phyloP scores from a whole-genome alignment of 2,888 invertebrate genomes.

The Thymelicus sylvestris region DNA sequence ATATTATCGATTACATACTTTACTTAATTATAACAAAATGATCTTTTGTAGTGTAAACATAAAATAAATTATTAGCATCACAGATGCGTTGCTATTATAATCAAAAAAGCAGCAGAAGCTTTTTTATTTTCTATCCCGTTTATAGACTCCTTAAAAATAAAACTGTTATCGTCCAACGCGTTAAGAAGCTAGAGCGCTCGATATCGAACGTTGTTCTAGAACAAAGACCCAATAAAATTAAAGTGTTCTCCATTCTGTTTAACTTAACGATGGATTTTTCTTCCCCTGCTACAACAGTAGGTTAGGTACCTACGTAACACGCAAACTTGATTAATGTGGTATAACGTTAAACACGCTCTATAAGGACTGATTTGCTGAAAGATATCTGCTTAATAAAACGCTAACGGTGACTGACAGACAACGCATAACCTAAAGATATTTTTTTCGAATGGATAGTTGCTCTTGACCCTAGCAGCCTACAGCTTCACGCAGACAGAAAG shows the following conservation, averaged over 20 bases:
- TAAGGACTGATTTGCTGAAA: background rate
- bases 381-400: background rate
- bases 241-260: conserved; percentile 11
- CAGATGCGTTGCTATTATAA: too few species aligned
- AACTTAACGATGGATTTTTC: background rate
- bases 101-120: too few species aligned
- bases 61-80: too few species aligned
- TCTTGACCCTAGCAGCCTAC: too few species aligned
- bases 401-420: too few species aligned
- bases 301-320: conserved; percentile 33
- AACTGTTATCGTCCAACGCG: background rate
- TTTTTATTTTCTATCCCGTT: too few species aligned
- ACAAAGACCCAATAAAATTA: conserved; percentile 45
- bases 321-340: conserved; percentile 2
- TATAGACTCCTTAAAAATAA: too few species aligned
- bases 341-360: background rate
- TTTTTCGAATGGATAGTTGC: too few species aligned
- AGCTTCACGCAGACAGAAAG: too few species aligned
- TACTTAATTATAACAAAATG: too few species aligned
- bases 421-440: too few species aligned
- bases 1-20: background rate
- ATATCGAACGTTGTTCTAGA: conserved; percentile 60
- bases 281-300: conserved; percentile 39
- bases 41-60: too few species aligned
- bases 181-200: conserved; percentile 18